Base-by-base conservation (phyloP, 2,113 vertebrate species). In the Orthonyx spaldingii region DNA sequence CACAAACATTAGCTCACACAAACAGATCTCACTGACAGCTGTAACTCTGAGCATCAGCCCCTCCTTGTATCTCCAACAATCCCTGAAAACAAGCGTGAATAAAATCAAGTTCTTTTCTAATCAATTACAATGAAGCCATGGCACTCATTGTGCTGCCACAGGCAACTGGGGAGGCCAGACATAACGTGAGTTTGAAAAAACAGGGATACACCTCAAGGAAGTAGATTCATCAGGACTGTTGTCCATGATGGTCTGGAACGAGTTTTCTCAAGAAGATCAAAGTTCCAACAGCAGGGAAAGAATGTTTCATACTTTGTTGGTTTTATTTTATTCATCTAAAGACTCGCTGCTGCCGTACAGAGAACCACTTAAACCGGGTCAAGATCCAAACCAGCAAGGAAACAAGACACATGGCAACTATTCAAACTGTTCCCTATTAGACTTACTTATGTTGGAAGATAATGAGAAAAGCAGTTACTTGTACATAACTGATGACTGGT, bases 121-220 rank as follows among this genome's bases (percentile, higher is more conserved):
- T 30, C 0, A 2, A 15, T 39, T 52, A 15, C 0, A 0, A n/a
- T 49, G 59, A 26, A 57, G 16, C 24, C 37, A 41, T 14, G 52
- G 39, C 19, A 27, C 42, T 81, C 39, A 12, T 19, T 68, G 63
- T 76, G 13, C 55, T 65, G 18, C 64, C 46, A 39, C 28, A 39
- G 50, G 55, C 56, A 69, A 16, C 18, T 8, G 27, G 5, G 26
- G 17, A 60, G 11, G 15, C 47, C 42, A 41, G 47, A 70, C 46
- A 8, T 70, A 70, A 78, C 4, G 16, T 14, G 32, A 76, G 21
- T 41, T 83, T 55, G 23, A 37, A 75, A 72, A 71, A 35, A 7
- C 32, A 53, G 50, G 60, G 19, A n/a, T 22, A 24, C 9, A 16
- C 24, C 44, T 49, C 41, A 74, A 69, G 66, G 26, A 28, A 53